Base-by-base conservation (phyloP, 2,888 invertebrate genomes). In the Drosophila mercatorum region DNA sequence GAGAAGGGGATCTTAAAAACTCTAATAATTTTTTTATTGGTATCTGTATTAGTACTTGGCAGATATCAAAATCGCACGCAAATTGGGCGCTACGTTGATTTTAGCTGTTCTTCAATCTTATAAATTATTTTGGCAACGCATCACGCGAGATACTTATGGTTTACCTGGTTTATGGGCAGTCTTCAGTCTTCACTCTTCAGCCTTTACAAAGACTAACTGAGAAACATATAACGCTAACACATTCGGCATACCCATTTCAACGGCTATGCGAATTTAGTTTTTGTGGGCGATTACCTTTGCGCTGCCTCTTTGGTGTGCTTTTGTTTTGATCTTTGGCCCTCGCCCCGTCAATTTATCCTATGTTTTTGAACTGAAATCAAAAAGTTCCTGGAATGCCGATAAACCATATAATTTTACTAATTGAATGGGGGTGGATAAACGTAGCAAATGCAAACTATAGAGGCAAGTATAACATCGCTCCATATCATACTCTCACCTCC, bases 41-140 rank as follows among this genome's bases (percentile, higher is more conserved):
- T 69, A 55, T 75, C 61, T 63, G 31, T 46, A 46, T 53, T 52
- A 67, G 53, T 63, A 36, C 26, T 49, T 57, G 58, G 43, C 59
- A 69, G 58, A 80, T 70, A 68, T 73, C 49, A 58, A 57, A 77
- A 66, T 56, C 80, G 61, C 87, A 85, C 85, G 85, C 87, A 88
- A 86, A 85, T 85, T 86, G 86, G 72, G 73, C 86, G 74, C 83
- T 75, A 72, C 83, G 77, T 79, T 87, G 78, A 81, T 79, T 80
- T 84, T 82, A 78, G 80, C 71, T 83, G 81, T 80, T 85, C 79
- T 85, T 86, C 80, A 89, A 88, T 88, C 88, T 83, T 89, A 90
- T 89, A 91, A 91, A 91, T 91, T 91, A 91, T 89, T 88, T 92
- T 83, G 89, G 92, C 91, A 92, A 92, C 92, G 92, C 91, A 92